These are phyloP conservation scores for Myzus persicae DNA, from an alignment of 1,140 invertebrate genomes.

Conservation along the genomic window DNA sequence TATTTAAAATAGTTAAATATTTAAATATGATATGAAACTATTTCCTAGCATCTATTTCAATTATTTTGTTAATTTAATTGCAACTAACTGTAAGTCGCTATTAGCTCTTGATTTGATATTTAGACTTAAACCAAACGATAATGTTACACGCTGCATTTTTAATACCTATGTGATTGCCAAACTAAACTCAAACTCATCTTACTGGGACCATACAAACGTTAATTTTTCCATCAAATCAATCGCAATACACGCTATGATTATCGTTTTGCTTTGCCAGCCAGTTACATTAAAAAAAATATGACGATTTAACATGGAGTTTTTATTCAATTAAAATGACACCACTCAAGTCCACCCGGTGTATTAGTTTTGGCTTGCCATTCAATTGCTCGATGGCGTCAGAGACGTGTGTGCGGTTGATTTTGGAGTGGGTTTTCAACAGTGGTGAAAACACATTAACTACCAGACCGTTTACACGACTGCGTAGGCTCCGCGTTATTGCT, in stretches of 20 bases:
- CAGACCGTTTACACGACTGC: conserved; percentile 36
- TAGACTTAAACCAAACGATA: no score
- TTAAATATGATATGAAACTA: no score
- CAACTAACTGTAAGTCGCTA: no score
- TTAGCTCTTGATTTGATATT: no score
- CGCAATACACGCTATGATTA: neutral
- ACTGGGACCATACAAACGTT: neutral
- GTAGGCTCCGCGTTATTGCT: neutral
- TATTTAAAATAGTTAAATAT: no score
- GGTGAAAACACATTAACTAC: conserved; percentile 3
- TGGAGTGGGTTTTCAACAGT: neutral
- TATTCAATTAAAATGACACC: neutral
- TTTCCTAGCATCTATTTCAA: no score
- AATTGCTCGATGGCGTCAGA: neutral
- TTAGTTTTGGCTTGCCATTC: neutral
- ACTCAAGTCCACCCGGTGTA: neutral
- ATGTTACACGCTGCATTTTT: no score
- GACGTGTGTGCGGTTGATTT: neutral
- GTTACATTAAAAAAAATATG: neutral
- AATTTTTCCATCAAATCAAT: conserved; percentile 1
- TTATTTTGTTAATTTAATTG: no score
- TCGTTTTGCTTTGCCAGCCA: neutral
- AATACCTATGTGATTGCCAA: no score
- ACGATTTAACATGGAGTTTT: neutral
- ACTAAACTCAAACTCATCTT: neutral